These are phyloP conservation scores for Chascanopsetta lugubris DNA, from an alignment of 2,113 vertebrate species.

Conservation along the genomic window DNA sequence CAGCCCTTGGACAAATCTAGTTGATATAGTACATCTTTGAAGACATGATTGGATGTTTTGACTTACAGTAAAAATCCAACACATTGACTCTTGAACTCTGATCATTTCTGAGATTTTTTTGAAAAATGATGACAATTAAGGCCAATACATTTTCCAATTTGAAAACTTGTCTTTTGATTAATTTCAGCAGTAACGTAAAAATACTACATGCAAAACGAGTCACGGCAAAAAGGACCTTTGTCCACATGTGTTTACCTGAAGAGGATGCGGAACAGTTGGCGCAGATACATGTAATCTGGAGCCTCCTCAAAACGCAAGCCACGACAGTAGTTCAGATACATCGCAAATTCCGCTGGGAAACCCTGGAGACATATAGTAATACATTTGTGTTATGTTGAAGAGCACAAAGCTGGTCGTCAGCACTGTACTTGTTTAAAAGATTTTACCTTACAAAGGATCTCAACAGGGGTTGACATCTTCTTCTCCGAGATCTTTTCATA, in stretches of 20 bases:
- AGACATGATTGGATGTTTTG: no score
- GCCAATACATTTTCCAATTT: no score
- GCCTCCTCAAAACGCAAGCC: conserved; percentile 98
- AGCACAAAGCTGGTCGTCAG: not conserved
- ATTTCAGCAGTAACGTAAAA: no score
- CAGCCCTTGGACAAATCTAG: no score
- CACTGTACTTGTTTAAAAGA: not conserved
- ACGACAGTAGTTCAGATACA: conserved; percentile 99
- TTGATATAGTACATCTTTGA: no score
- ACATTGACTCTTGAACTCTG: no score
- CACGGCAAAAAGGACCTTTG: no score
- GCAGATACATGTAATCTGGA: conserved; percentile 99
- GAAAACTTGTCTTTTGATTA: no score
- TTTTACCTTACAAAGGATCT: conserved; percentile 98
- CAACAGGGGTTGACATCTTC: conserved; percentile 99
- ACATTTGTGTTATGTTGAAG: not conserved
- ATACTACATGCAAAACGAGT: no score
- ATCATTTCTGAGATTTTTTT: not conserved
- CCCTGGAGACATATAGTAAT: conserved; percentile 78
- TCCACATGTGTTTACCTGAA: conserved; percentile 87
- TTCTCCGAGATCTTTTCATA: conserved; percentile 99
- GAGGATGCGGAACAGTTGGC: conserved; percentile 99
- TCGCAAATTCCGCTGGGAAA: conserved; percentile 99
- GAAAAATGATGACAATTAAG: not conserved
- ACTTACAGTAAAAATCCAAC: no score